phyloP scores from a whole-genome alignment of 2,113 vertebrate genomes.

The Plotosus lineatus region DNA sequence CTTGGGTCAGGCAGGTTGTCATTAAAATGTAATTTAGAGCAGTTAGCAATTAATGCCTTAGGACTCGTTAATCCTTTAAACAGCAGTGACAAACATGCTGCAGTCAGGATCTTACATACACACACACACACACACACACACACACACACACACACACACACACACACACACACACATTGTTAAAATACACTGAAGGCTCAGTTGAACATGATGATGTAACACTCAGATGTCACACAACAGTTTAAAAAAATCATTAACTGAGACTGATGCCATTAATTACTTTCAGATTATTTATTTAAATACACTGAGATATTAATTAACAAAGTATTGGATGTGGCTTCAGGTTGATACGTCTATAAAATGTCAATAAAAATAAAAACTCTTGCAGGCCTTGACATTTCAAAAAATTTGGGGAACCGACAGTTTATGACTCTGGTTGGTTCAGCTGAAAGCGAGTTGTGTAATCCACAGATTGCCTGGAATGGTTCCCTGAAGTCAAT shows the following conservation, averaged over 20 bases:
- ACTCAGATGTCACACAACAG: too few relatives aligned
- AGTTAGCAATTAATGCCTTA: slow-evolving; percentile 54
- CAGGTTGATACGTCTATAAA: not conserved
- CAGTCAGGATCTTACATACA: slow-evolving; percentile 9
- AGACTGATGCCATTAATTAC: not conserved
- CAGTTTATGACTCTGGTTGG: too few relatives aligned
- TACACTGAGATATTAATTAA: not conserved
- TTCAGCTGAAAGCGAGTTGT: too few relatives aligned
- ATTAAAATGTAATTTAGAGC: slow-evolving; percentile 55
- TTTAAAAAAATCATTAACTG: not conserved
- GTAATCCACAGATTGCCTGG: too few relatives aligned
- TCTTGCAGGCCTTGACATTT: too few relatives aligned
- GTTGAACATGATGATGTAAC: not conserved
- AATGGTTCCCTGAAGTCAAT: too few relatives aligned
- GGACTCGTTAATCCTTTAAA: slow-evolving; percentile 48
- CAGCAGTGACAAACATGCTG: slow-evolving; percentile 17
- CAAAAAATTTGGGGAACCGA: too few relatives aligned
- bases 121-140: slow-evolving; percentile 27
- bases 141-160: slow-evolving; percentile 35
- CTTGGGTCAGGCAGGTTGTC: slow-evolving; percentile 18
- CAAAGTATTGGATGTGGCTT: not conserved
- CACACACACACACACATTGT: slow-evolving; percentile 4
- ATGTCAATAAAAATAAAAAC: not conserved
- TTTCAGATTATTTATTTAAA: not conserved
- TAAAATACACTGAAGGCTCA: not conserved